Percentiles rank a stretch among this genome's conserved stretches.
phyloP scores from a whole-genome alignment of 2,888 invertebrate genomes.

The Raillietiella orientalis region DNA sequence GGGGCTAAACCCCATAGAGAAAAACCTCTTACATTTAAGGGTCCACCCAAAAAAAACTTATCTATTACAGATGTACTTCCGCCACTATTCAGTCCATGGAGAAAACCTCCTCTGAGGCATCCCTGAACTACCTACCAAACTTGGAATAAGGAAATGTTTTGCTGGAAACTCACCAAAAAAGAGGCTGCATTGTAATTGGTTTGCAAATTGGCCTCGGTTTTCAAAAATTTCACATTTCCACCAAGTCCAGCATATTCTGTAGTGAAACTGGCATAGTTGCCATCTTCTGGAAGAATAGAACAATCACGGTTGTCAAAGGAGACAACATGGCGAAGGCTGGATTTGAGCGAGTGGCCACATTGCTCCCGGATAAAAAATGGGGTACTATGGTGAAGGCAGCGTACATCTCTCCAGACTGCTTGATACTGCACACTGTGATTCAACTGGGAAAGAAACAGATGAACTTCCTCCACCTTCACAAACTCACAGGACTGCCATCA shows the following conservation, averaged over 20 bases:
- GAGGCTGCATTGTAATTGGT: too few species aligned
- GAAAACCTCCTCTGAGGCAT: conserved; percentile 28
- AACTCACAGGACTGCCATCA: conserved; percentile 21
- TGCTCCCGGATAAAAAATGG: conserved; percentile 63
- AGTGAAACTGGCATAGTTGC: conserved; percentile 25
- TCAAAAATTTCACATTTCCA: conserved; percentile 64
- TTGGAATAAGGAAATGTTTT: too few species aligned
- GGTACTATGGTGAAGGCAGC: conserved; percentile 30
- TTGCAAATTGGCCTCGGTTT: conserved; percentile 41
- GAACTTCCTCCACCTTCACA: neutral
- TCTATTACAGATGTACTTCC: conserved; percentile 17
- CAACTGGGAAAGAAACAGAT: conserved; percentile 17
- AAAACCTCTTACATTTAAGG: conserved; percentile 60
- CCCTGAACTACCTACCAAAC: conserved; percentile 35
- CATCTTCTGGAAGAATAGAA: conserved; percentile 38
- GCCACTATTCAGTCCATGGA: conserved; percentile 23
- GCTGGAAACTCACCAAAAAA: conserved; percentile 20
- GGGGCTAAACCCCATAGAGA: conserved; percentile 57
- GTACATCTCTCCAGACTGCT: conserved; percentile 43
- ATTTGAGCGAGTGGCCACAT: conserved; percentile 62
- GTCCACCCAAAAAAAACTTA: conserved; percentile 61
- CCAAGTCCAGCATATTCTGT: conserved; percentile 57
- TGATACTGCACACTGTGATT: conserved; percentile 67
- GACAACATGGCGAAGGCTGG: conserved; percentile 44
- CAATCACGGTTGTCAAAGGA: conserved; percentile 46